Base-by-base conservation (phyloP, 2,797 vertebrate genomes). In the Euphonia xanthogaster region DNA sequence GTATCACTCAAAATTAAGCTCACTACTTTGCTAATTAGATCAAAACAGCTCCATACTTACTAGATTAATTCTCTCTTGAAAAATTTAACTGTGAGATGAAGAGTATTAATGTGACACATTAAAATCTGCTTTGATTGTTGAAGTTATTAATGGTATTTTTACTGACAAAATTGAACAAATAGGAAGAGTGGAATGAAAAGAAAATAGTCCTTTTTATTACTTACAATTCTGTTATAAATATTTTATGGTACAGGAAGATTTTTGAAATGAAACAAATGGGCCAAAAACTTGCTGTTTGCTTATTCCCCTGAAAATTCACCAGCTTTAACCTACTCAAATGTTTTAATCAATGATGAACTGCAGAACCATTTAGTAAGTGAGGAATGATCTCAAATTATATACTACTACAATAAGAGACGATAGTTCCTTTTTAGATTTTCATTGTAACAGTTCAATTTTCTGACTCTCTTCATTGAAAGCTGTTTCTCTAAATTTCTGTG, bases 81-180 rank as follows among this genome's bases (percentile, higher is more conserved):
- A 93, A 86, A 86, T 44, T 30, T 81, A 54, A 60, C 39, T 72
- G 51, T 40, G 48, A 68, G 35, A 90, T 51, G 20, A 80, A 87
- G 24, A 62, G 33, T 57, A 86, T 72, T 94, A 72, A 80, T 35
- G 27, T 33, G 60, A 67, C 55, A 84, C 21, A 84, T 57, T 94
- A 73, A 95, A 88, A 94, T 63, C 35, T 66, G n/a, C 23, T 92
- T 44, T 72, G 73, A 96, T 81, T 86, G 45, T 66, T 93, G 18
- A 74, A 65, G 28, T 70, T 93, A 86, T 73, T 93, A 83, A 67
- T 50, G 25, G 44, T 95, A 96, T 84, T 95, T 90, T 37, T 81
- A 88, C 48, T 60, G 33, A 74, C 12, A 90, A 86, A 94, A 86
- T 25, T 45, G 45, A 88, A 73, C 25, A 76, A 86, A 76, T 40